Percentiles rank a stretch among this genome's conserved stretches.
Conservation (phyloP, 2,888 invertebrate species). For the Carabus problematicus region DNA sequence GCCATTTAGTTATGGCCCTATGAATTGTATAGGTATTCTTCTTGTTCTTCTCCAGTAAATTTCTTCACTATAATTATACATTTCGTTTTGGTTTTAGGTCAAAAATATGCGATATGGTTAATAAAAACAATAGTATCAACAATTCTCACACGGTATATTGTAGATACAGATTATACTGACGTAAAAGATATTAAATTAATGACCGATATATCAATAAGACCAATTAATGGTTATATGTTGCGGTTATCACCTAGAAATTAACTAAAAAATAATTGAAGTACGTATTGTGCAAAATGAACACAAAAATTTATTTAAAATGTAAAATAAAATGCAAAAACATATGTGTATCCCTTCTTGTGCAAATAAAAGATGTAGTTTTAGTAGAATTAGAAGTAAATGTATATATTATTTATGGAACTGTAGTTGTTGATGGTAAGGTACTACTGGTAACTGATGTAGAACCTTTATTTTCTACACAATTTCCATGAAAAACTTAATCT, state of each 20-base stretch:
- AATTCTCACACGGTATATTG: constrained; percentile 9
- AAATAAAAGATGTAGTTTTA: too few species aligned
- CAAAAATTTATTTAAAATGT: too few species aligned
- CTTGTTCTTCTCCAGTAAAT: not conserved
- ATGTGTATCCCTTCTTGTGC: too few species aligned
- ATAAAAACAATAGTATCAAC: constrained; percentile 13
- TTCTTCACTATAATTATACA: not conserved
- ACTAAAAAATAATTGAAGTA: too few species aligned
- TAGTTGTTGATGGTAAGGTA: too few species aligned
- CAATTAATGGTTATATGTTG: constrained; percentile 21
- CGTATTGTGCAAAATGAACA: too few species aligned
- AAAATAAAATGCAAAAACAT: too few species aligned
- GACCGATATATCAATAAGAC: constrained; percentile 26
- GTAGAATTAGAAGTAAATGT: too few species aligned
- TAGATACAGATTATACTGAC: constrained; percentile 9
- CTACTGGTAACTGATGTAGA: too few species aligned
- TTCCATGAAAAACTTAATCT: too few species aligned
- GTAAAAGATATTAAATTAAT: constrained; percentile 21
- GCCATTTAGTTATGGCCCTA: constrained; percentile 24
- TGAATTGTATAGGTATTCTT: constrained; percentile 23
- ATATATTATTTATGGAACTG: too few species aligned
- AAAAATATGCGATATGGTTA: constrained; percentile 27
- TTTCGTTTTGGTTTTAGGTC: constrained; percentile 14
- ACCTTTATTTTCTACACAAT: too few species aligned
- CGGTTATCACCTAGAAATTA: constrained; percentile 1